Conservation (phyloP, 2,797 vertebrate genomes). For the Sardinella longiceps region DNA sequence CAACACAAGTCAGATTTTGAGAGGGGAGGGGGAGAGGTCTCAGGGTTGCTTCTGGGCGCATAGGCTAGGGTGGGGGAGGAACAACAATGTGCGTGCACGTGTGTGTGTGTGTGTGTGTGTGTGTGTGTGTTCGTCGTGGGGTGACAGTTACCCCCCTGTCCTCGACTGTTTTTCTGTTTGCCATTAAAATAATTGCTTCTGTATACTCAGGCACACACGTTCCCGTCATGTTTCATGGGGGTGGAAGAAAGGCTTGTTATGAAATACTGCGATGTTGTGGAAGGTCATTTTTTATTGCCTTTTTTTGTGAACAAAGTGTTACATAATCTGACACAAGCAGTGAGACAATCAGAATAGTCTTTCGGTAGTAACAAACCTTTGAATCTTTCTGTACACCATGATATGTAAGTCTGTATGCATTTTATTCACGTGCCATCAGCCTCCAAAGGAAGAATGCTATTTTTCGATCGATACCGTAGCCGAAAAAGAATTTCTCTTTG, state of each 20-base stretch:
- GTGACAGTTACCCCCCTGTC: not conserved
- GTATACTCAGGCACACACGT: not conserved
- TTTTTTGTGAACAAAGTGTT: not conserved
- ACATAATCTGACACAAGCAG: not conserved
- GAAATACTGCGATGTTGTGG: not conserved
- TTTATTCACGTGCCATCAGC: not conserved
- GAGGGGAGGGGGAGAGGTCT: not conserved
- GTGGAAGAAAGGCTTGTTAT: not conserved
- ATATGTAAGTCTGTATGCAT: not conserved
- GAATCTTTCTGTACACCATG: not conserved
- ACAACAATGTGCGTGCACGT: too few relatives aligned
- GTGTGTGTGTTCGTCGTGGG: not conserved
- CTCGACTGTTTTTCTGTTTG: not conserved
- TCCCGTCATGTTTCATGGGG: not conserved
- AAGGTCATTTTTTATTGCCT: not conserved
- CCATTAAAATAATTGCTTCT: constrained; percentile 1
- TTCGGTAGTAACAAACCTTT: not conserved
- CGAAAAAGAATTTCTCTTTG: not conserved
- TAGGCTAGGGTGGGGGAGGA: not conserved
- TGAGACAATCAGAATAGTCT: not conserved
- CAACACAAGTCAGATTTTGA: not conserved
- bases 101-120: not conserved
- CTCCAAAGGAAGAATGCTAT: too few relatives aligned
- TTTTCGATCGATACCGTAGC: too few relatives aligned
- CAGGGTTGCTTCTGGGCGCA: not conserved